Conservation (phyloP, 1,140 invertebrate genomes). For the Bursaphelenchus mucronatus region DNA sequence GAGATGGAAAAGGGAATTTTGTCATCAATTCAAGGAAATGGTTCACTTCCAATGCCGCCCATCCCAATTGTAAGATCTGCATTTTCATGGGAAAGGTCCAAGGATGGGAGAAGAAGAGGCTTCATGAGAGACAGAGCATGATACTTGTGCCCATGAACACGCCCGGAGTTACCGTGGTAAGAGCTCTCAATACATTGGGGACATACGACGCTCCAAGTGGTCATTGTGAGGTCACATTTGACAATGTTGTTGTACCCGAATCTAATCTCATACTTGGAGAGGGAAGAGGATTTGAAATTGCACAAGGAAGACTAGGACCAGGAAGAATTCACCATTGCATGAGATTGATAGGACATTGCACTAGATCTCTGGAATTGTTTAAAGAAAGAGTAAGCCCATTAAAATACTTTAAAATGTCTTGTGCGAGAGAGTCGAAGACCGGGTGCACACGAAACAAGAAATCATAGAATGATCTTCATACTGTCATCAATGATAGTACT, state of each 20-base stretch:
- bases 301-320: conserved; percentile 64
- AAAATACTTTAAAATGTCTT: too few species aligned
- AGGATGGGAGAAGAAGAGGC: conserved; percentile 35
- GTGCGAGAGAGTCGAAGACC: too few species aligned
- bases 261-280: conserved; percentile 63
- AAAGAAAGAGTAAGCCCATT: conserved; percentile 59
- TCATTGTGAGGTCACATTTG: conserved; percentile 64
- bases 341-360: conserved; percentile 63
- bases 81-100: conserved; percentile 65
- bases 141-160: conserved; percentile 64
- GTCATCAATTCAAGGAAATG: conserved; percentile 64
- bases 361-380: conserved; percentile 62
- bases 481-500: background rate
- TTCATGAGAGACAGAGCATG: conserved; percentile 64
- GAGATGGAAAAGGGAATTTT: conserved; percentile 62
- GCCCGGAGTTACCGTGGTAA: conserved; percentile 62
- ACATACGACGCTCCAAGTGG: conserved; percentile 64
- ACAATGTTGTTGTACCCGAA: conserved; percentile 63
- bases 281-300: conserved; percentile 65
- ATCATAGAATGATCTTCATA: too few species aligned
- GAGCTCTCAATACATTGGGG: conserved; percentile 63
- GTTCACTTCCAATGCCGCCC: conserved; percentile 64
- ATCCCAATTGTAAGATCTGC: conserved; percentile 63
- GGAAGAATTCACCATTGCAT: conserved; percentile 65
- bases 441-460: too few species aligned